These are phyloP conservation scores for Stomorhina lunata DNA, from an alignment of 2,888 invertebrate genomes.

Conservation along the genomic window DNA sequence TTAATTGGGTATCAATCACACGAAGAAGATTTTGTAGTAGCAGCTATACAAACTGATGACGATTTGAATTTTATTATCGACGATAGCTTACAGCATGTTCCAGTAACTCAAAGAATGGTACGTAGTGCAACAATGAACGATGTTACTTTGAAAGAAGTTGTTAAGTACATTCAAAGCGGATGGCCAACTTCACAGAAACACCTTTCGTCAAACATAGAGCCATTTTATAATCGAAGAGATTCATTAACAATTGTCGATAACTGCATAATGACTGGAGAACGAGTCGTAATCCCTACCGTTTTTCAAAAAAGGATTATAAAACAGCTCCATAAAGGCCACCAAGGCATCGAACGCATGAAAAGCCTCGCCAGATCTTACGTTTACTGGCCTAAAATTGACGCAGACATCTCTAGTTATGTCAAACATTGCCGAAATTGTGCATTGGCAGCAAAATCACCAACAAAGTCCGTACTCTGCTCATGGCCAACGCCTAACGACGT, in stretches of 20 bases:
- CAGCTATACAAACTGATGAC: background rate
- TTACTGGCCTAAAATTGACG: background rate
- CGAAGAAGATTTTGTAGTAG: background rate
- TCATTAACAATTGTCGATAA: conserved; percentile 5
- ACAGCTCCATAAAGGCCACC: background rate
- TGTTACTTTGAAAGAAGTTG: no score
- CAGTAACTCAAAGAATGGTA: no score
- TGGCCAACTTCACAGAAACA: background rate
- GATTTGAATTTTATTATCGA: no score
- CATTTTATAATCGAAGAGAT: background rate
- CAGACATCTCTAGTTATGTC: background rate
- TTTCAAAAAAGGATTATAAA: background rate
- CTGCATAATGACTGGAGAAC: background rate
- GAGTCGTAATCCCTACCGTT: background rate
- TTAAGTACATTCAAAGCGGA: background rate
- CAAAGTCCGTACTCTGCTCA: background rate
- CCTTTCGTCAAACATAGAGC: background rate
- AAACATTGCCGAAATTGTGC: background rate
- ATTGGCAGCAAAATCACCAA: background rate
- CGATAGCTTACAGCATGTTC: no score
- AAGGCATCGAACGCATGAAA: conserved; percentile 13
- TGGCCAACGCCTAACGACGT: background rate
- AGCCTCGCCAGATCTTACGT: background rate
- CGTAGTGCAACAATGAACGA: no score
- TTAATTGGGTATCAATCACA: background rate